Conservation (phyloP, 2,797 vertebrate genomes). For the Acridotheres tristis region DNA sequence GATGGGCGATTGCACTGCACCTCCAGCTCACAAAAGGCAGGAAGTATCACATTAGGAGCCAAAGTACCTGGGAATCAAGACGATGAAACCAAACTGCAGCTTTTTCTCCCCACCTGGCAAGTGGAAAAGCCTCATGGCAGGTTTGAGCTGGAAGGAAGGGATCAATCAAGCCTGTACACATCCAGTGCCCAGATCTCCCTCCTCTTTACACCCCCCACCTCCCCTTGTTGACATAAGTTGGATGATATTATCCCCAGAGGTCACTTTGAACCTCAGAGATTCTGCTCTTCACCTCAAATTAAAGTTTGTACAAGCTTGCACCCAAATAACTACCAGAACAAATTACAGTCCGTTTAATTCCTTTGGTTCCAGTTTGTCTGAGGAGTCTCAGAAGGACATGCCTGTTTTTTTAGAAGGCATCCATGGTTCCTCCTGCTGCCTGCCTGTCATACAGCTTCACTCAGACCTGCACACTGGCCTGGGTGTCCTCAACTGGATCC, state of each 20-base stretch:
- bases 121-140: not conserved
- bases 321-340: not conserved
- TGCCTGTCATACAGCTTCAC: not conserved
- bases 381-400: not conserved
- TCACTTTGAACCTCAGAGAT: not conserved
- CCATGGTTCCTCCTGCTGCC: not conserved
- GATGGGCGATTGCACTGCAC: not conserved
- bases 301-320: not conserved
- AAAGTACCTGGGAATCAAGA: not conserved
- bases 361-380: constrained; percentile 1
- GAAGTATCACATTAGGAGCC: not conserved
- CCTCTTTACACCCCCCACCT: not conserved
- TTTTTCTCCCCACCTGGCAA: not conserved
- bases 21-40: not conserved
- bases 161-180: not conserved
- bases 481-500: not conserved
- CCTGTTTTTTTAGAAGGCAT: not conserved
- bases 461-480: not conserved
- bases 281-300: not conserved
- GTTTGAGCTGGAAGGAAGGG: not conserved
- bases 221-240: not conserved
- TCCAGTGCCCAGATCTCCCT: not conserved
- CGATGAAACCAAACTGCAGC: not conserved
- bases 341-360: not conserved
- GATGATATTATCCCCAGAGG: not conserved